Conservation (phyloP, 2,797 vertebrate species). For the Macrochelys suwanniensis region DNA sequence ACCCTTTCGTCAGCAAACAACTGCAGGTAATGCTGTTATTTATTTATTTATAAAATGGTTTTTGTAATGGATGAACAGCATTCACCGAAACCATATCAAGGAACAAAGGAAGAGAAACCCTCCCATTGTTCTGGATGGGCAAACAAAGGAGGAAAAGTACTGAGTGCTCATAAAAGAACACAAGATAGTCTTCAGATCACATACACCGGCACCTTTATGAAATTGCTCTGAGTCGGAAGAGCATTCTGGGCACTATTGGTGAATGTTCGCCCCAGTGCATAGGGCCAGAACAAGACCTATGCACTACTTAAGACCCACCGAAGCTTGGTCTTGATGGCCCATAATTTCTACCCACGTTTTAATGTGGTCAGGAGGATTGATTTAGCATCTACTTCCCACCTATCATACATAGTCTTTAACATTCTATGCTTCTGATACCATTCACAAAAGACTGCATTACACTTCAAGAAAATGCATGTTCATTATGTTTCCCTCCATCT, state of each 20-base stretch:
- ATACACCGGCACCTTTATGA: not conserved
- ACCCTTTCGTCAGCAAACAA: conserved; percentile 33
- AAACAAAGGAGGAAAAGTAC: not conserved
- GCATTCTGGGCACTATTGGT: not conserved
- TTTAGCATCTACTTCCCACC: not conserved
- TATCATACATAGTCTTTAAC: not conserved
- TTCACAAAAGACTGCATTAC: not conserved
- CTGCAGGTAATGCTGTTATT: conserved; percentile 73
- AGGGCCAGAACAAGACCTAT: not conserved
- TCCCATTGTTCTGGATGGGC: not conserved
- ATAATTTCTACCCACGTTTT: not conserved
- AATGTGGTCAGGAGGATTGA: not conserved
- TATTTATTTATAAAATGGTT: not conserved
- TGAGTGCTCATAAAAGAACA: not conserved
- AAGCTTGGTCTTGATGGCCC: not conserved
- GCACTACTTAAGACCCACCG: not conserved
- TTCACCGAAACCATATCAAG: not conserved
- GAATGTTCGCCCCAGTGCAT: not conserved
- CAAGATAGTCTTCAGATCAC: not conserved
- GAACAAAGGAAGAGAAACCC: not conserved
- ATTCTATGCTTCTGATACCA: not conserved
- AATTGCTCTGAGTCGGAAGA: not conserved
- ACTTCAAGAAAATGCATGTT: not conserved
- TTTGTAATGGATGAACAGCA: not conserved
- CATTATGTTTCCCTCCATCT: conserved; percentile 7